Evolutionary conservation across 1,140 invertebrate species (phyloP), one percentile per base, ranked within the genome.

Genomic region (Spodoptera litura): DNA sequence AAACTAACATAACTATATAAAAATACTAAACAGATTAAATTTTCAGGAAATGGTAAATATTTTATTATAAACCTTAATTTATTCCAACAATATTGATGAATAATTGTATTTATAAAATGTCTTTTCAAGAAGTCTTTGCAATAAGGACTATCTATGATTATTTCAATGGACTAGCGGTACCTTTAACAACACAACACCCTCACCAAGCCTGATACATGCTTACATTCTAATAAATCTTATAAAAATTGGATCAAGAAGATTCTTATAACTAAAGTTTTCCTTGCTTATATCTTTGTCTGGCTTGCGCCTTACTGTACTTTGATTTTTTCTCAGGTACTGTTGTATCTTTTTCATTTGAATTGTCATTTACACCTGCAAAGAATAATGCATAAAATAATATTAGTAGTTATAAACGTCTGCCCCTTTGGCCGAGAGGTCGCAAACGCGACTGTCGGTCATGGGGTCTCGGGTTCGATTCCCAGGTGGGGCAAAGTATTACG

Each of bases 241-340:
- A 56, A 66, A 64, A 77, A 68, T 56, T 62, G 68, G 56, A 70
- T 56, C 56, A 85, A 55, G n/a, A 78, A 72, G 53, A 62, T 68
- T 81, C 77, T 81, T 81, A 82, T 70, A 70, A 87, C 89, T 93
- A 92, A 81, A 91, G 91, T 93, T 96, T 97, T 77, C 96, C 96
- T 91, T 96, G 96, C 83, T 96, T 96, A 88, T 96, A 96, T 87
- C 96, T 94, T 78, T 96, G 95, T 78, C 96, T 93, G 5, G 96
- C 96, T 91, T 97, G 96, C 10, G 96, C 96, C 95, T 96, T 97
- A 71, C 96, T 96, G 79, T 96, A 97, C 88, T 93, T 94, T 12
- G 88, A 81, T 73, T 91, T 94, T 73, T 90, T 94, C 81, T 93
- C 93, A 61, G 92, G 89, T 79, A 88, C 78, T 62, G 85, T 64